phyloP scores from a whole-genome alignment of 1,140 invertebrate species.

The Atta cephalotes region DNA sequence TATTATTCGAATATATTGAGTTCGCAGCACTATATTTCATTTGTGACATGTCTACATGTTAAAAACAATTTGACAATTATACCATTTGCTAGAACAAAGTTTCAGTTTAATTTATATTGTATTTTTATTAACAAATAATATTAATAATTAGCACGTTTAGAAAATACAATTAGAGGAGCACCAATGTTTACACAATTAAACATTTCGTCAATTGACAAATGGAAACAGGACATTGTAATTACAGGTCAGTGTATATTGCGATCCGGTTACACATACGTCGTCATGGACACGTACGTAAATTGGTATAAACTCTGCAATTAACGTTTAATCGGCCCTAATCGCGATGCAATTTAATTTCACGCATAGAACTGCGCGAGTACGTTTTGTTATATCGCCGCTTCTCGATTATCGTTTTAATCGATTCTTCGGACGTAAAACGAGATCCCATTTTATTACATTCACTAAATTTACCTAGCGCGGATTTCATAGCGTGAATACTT shows the following conservation, averaged over 20 bases:
- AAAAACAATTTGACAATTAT: no score
- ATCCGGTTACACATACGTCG: conserved; percentile 51
- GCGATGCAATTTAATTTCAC: conserved; percentile 37
- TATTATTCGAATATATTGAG: neutral
- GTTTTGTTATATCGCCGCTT: conserved; percentile 12
- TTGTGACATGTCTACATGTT: no score
- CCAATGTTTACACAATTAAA: conserved; percentile 8
- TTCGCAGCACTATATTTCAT: no score
- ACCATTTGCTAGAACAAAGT: no score
- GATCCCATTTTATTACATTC: conserved; percentile 43
- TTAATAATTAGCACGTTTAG: neutral
- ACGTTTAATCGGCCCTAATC: conserved; percentile 52
- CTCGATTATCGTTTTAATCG: conserved; percentile 41
- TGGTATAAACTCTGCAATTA: conserved; percentile 47
- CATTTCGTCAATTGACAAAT: conserved; percentile 51
- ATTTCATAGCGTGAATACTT: conserved; percentile 4
- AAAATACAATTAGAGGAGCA: neutral
- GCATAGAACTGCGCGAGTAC: conserved; percentile 6
- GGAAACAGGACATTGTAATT: conserved; percentile 60
- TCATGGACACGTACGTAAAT: conserved; percentile 8
- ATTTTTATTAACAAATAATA: neutral
- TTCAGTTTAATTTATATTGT: neutral
- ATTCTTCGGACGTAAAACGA: conserved; percentile 12
- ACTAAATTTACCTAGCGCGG: conserved; percentile 9
- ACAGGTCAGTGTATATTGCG: conserved; percentile 1